Conservation (phyloP, 2,113 vertebrate species). For the Chamaetylas fuelleborni region DNA sequence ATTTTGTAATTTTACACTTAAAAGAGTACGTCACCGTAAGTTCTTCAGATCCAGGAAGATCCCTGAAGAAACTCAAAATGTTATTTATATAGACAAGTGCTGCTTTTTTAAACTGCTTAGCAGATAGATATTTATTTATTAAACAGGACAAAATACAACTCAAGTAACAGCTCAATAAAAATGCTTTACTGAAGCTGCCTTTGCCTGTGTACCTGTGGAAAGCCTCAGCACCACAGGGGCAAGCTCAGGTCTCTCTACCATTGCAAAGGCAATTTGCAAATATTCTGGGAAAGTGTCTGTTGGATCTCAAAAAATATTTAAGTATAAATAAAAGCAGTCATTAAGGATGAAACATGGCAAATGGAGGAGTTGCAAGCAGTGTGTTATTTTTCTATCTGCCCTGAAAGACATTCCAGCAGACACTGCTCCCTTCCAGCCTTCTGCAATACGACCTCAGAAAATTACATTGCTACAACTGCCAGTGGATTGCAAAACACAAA, state of each 20-base stretch:
- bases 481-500: neutral
- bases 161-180: neutral
- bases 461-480: neutral
- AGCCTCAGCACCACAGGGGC: neutral
- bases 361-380: neutral
- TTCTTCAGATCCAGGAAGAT: neutral
- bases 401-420: neutral
- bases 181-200: neutral
- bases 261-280: neutral
- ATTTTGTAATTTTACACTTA: neutral
- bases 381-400: neutral
- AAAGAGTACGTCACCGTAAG: rapidly evolving
- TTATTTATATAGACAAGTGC: neutral
- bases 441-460: neutral
- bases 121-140: neutral
- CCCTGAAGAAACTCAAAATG: neutral
- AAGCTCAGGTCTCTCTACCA: neutral
- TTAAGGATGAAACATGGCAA: neutral
- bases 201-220: neutral
- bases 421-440: neutral
- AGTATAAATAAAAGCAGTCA: neutral
- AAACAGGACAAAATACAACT: neutral
- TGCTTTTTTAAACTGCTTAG: neutral
- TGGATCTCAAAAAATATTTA: neutral
- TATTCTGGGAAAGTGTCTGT: neutral